These are phyloP conservation scores for Phocides pigmalion DNA, from an alignment of 1,140 invertebrate genomes.

Conservation along the genomic window DNA sequence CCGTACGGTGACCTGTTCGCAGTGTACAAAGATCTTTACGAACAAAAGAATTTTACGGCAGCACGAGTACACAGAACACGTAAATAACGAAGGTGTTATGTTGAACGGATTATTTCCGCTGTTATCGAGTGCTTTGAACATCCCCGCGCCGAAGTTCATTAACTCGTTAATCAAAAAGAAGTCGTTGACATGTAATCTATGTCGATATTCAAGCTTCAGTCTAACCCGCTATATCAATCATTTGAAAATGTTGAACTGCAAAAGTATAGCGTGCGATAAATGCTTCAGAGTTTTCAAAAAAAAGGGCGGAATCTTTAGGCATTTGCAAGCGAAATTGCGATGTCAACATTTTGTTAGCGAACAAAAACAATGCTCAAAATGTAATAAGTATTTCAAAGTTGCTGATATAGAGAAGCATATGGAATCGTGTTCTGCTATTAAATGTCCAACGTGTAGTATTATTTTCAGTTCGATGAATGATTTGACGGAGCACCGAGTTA, in stretches of 20 bases:
- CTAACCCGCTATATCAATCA: constrained; percentile 52
- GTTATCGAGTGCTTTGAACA: constrained; percentile 57
- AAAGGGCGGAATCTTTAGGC: constrained; percentile 38
- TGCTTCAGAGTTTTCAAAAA: constrained; percentile 51
- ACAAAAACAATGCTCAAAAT: constrained; percentile 44
- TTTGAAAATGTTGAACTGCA: constrained; percentile 46
- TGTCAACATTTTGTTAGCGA: constrained; percentile 2
- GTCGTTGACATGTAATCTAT: constrained; percentile 43
- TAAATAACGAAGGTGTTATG: constrained; percentile 46
- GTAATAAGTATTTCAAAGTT: constrained; percentile 37
- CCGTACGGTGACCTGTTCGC: constrained; percentile 47
- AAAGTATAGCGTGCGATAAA: constrained; percentile 45
- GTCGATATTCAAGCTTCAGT: constrained; percentile 37
- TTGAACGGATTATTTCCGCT: constrained; percentile 45
- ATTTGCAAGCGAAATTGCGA: constrained; percentile 27
- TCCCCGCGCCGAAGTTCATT: constrained; percentile 50
- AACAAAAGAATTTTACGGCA: constrained; percentile 41
- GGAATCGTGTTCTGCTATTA: constrained; percentile 48
- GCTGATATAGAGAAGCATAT: constrained; percentile 35
- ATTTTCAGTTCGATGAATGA: constrained; percentile 45
- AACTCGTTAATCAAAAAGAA: constrained; percentile 25
- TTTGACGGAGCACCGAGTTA: constrained; percentile 48
- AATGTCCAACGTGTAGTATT: constrained; percentile 47
- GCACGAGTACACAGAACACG: constrained; percentile 55
- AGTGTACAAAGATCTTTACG: constrained; percentile 48